Evolutionary conservation across 2,113 vertebrate species (phyloP).

Genomic region (Sciurus niger): DNA sequence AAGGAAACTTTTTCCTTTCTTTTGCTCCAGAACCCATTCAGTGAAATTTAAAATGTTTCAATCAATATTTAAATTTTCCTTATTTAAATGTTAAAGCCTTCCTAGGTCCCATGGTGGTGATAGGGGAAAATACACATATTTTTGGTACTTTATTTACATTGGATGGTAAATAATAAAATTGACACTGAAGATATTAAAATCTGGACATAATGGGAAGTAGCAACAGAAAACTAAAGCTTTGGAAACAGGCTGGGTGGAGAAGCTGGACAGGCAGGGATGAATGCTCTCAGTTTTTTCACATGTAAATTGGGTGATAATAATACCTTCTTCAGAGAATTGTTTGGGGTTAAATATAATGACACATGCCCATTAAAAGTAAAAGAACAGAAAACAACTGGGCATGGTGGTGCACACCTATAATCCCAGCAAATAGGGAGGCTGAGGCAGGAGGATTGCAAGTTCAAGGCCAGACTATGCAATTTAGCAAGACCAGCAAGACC

Average conservation of each 20-base stretch:
- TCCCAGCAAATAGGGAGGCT: too few species aligned
- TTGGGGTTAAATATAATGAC: not conserved
- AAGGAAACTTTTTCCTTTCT: not conserved
- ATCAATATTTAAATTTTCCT: conserved; percentile 20
- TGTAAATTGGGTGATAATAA: not conserved
- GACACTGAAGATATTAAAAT: not conserved
- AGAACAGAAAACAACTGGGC: not conserved
- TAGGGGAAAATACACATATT: not conserved
- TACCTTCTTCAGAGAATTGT: not conserved
- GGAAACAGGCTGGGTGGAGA: not conserved
- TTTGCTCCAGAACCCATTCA: not conserved
- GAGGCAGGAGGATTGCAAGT: too few species aligned
- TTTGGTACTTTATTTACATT: conserved; percentile 46
- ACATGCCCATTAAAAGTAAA: not conserved
- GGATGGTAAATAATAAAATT: not conserved
- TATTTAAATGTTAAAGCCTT: not conserved
- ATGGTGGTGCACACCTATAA: too few species aligned
- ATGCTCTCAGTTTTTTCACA: not conserved
- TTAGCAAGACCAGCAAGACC: too few species aligned
- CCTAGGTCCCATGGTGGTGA: not conserved
- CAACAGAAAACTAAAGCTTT: not conserved
- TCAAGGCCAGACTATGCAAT: too few species aligned
- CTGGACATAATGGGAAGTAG: not conserved
- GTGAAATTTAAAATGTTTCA: not conserved
- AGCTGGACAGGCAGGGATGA: not conserved